A percentile compares a stretch with the other conserved stretches of the same genome.
These are phyloP conservation scores for Philereme vetulata DNA, from an alignment of 2,888 invertebrate genomes.

Conservation along the genomic window DNA sequence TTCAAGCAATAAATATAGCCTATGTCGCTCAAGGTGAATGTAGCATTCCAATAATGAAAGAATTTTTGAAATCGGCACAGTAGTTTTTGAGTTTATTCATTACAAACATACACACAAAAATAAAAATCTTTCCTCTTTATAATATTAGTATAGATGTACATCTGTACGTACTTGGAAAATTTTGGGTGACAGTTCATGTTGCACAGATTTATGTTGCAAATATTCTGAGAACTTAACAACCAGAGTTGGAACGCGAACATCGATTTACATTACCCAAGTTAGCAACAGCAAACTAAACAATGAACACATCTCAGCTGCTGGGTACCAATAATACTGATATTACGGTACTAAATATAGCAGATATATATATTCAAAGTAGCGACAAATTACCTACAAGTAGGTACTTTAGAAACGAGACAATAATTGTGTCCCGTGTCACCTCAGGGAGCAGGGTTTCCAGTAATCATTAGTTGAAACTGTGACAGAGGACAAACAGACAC, in stretches of 20 bases:
- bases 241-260: slow-evolving; percentile 18
- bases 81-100: too few species aligned
- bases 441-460: slow-evolving; percentile 45
- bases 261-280: slow-evolving; percentile 25
- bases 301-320: slow-evolving; percentile 15
- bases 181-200: too few species aligned
- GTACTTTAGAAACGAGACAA: slow-evolving; percentile 32
- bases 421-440: slow-evolving; percentile 45
- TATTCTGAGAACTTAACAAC: slow-evolving; percentile 8
- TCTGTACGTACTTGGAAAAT: too few species aligned
- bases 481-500: slow-evolving; percentile 51
- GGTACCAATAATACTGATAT: slow-evolving; percentile 4
- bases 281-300: slow-evolving; percentile 20
- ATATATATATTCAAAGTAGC: slow-evolving; percentile 2
- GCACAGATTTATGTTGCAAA: neutral
- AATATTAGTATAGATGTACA: too few species aligned
- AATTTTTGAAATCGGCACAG: too few species aligned
- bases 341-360: slow-evolving; percentile 10
- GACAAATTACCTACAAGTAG: slow-evolving; percentile 4
- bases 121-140: too few species aligned
- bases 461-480: slow-evolving; percentile 53
- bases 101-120: too few species aligned
- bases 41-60: too few species aligned
- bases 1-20: too few species aligned
- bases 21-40: too few species aligned